These are phyloP conservation scores for Luidia sarsii DNA, from an alignment of 53 echinoderm and acorn worm genomes.

Conservation along the genomic window DNA sequence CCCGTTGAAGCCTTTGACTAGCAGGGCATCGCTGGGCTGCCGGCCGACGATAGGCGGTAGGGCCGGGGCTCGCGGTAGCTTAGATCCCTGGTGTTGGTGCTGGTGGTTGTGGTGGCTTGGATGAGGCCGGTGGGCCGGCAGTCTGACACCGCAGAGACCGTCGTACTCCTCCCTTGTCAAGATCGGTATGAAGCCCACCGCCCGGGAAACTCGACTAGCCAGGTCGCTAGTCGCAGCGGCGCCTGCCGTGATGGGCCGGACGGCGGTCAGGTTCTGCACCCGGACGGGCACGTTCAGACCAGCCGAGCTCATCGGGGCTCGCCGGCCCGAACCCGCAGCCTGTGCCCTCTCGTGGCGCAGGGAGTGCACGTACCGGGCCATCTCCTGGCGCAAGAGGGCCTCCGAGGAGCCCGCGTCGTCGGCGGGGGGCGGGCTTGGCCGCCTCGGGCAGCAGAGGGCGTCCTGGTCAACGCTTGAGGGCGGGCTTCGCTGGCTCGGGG, in stretches of 20 bases:
- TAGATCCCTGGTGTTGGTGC: constrained; percentile 3
- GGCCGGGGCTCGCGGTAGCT: not conserved
- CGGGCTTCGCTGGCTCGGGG: not conserved
- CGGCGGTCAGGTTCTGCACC: constrained; percentile 31
- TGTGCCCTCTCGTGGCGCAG: constrained; percentile 22
- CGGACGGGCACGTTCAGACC: constrained; percentile 19
- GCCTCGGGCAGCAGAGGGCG: too few relatives aligned
- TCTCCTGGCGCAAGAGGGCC: constrained; percentile 26
- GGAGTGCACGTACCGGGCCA: constrained; percentile 34
- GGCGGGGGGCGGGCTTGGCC: too few relatives aligned
- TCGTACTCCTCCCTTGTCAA: constrained; percentile 25
- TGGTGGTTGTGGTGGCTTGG: not conserved
- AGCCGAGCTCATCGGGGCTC: not conserved
- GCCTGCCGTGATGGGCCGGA: constrained; percentile 18
- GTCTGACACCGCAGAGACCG: constrained; percentile 5
- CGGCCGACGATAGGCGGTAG: constrained; percentile 2
- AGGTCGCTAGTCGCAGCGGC: not conserved
- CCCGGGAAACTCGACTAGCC: not conserved
- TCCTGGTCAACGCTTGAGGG: too few relatives aligned
- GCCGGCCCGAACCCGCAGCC: not conserved
- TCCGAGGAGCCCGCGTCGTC: not conserved
- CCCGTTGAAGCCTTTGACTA: constrained; percentile 15
- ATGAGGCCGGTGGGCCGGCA: not conserved
- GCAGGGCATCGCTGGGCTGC: constrained; percentile 9
- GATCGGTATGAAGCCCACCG: constrained; percentile 29